Evolutionary conservation across 2,113 vertebrate genomes (phyloP).

Genomic region (Zosterops borbonicus): DNA sequence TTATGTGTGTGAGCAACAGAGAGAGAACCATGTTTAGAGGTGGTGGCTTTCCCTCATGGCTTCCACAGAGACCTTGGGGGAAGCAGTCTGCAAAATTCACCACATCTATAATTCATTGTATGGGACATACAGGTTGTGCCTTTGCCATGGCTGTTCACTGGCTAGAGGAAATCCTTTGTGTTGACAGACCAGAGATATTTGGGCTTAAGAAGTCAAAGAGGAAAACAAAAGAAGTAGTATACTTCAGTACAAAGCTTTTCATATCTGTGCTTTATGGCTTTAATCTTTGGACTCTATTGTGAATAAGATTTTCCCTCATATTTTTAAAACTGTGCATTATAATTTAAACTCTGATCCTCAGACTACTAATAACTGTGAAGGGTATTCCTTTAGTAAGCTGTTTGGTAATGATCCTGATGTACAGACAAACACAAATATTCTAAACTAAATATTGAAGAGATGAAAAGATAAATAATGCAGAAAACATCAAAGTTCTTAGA

Average conservation of each 20-base stretch:
- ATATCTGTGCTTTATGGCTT: not conserved
- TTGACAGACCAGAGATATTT: not conserved
- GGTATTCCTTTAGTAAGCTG: not conserved
- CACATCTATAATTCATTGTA: not conserved
- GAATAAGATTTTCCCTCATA: not conserved
- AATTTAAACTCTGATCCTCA: not conserved
- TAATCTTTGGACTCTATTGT: not conserved
- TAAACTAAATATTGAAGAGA: not conserved
- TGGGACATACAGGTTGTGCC: not conserved
- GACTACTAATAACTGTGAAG: not conserved
- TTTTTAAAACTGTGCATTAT: not conserved
- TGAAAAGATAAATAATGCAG: not conserved
- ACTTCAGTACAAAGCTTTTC: not conserved
- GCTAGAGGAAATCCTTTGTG: not conserved
- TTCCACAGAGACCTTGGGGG: not conserved
- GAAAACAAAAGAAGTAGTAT: not conserved
- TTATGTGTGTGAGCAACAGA: not conserved
- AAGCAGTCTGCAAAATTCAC: not conserved
- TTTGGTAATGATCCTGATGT: not conserved
- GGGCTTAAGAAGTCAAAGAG: not conserved
- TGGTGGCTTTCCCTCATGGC: not conserved
- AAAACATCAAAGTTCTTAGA: not conserved
- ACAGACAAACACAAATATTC: not conserved
- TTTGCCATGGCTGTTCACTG: not conserved
- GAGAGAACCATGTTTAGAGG: not conserved